These are phyloP conservation scores for Prietella phreatophila DNA, from an alignment of 2,113 vertebrate species.

Conservation along the genomic window DNA sequence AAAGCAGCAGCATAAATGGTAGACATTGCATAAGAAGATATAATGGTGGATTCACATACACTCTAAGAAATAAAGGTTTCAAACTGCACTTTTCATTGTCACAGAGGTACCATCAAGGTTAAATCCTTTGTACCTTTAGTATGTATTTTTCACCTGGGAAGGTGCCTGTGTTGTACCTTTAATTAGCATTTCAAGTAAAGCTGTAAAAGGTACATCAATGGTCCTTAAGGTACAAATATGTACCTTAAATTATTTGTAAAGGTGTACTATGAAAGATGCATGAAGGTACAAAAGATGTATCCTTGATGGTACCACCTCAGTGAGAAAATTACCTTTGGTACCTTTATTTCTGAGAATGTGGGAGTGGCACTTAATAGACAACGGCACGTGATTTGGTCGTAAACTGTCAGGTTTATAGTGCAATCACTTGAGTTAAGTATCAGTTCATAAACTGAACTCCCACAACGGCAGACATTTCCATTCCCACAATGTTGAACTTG, in stretches of 20 bases:
- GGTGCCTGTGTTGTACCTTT: neutral
- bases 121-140: neutral
- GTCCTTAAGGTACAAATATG: neutral
- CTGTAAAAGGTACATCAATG: neutral
- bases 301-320: neutral
- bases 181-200: neutral
- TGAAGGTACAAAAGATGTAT: neutral
- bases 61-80: neutral
- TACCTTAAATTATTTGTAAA: neutral
- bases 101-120: neutral
- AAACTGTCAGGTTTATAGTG: neutral
- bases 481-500: neutral
- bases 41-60: conserved; percentile 52
- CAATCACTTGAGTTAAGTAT: neutral
- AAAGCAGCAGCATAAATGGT: conserved; percentile 60
- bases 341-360: neutral
- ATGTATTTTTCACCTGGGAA: neutral
- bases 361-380: neutral
- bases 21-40: conserved; percentile 48
- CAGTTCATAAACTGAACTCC: neutral
- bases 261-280: neutral
- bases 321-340: neutral
- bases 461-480: neutral
- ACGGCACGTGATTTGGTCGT: neutral
- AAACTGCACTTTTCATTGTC: neutral